A percentile compares a stretch with the other conserved stretches of the same genome.
Conservation (phyloP, 2,113 vertebrate genomes). For the Saccopteryx leptura region DNA sequence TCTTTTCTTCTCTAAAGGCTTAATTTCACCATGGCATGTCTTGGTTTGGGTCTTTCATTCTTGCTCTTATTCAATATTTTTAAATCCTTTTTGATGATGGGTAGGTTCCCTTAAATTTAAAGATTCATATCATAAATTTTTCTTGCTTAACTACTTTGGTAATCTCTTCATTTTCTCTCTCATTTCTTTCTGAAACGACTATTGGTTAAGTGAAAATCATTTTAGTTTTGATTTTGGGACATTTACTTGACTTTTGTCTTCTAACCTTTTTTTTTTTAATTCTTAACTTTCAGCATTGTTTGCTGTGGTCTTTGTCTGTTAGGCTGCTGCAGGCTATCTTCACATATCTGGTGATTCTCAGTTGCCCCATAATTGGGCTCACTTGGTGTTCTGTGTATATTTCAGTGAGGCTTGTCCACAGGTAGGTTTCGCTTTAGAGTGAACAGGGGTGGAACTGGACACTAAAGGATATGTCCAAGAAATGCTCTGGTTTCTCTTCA, state of each 20-base stretch:
- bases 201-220: neutral
- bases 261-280: neutral
- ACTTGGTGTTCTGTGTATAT: neutral
- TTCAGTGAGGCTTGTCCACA: constrained; percentile 43
- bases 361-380: neutral
- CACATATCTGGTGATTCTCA: constrained; percentile 40
- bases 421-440: neutral
- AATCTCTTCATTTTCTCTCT: neutral
- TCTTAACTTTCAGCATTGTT: constrained; percentile 40
- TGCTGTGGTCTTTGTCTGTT: constrained; percentile 18
- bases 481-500: too few relatives aligned
- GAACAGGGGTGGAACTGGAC: neutral
- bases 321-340: neutral
- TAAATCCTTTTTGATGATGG: neutral
- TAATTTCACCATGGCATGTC: neutral
- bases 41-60: constrained; percentile 10
- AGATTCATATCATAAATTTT: constrained; percentile 15
- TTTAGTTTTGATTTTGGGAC: constrained; percentile 47
- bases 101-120: constrained; percentile 5
- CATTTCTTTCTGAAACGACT: neutral
- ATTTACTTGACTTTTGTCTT: constrained; percentile 19
- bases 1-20: neutral
- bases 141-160: constrained; percentile 14
- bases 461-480: neutral
- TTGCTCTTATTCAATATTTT: constrained; percentile 30